These are phyloP conservation scores for Mesocricetus auratus DNA, from an alignment of 2,113 vertebrate species.

Conservation along the genomic window DNA sequence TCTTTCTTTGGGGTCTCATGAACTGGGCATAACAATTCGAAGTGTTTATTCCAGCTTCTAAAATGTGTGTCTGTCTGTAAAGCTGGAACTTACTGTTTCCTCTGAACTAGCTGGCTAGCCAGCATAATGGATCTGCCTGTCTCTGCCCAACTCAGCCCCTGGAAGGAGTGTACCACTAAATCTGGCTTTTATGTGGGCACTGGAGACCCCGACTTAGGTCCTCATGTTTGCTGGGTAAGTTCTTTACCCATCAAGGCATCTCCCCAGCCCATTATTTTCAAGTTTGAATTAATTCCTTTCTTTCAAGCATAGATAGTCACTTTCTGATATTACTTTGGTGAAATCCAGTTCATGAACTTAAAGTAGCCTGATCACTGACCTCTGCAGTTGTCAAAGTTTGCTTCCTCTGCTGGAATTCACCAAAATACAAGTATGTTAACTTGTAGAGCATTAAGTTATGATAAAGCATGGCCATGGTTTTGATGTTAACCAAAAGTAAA, in stretches of 20 bases:
- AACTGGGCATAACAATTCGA: too few species aligned
- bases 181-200: background rate
- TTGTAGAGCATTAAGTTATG: background rate
- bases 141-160: background rate
- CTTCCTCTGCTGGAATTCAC: background rate
- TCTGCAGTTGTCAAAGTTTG: too few species aligned
- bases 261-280: background rate
- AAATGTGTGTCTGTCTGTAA: background rate
- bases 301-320: background rate
- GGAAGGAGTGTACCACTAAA: background rate
- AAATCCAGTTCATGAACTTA: background rate
- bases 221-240: background rate
- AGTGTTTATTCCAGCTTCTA: background rate
- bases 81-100: background rate
- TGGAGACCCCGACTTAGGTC: background rate
- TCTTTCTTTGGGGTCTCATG: too few species aligned
- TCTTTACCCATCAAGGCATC: background rate
- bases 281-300: background rate
- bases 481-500: slow-evolving; percentile 11
- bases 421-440: background rate
- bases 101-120: background rate
- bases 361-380: background rate
- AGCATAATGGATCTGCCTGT: background rate
- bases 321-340: background rate
- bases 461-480: background rate